Evolutionary conservation across 2,888 invertebrate genomes (phyloP), one percentile per base, ranked within the genome.

Genomic region (Thereva unica): DNA sequence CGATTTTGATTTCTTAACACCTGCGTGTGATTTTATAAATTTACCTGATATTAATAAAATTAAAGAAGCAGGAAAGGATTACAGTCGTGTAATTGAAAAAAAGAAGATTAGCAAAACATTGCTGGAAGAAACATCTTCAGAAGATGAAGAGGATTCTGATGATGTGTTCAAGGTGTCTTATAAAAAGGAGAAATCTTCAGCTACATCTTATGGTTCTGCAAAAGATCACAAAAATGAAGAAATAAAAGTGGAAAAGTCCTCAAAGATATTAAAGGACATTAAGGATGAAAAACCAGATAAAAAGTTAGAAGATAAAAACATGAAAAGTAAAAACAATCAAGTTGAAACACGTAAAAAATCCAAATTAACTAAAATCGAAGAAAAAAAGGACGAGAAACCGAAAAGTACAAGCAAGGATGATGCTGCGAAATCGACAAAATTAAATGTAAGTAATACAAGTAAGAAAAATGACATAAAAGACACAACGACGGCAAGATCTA

Each of bases 101-200:
- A 7, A 34, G 8, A 49, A 42, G 10, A 66, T 42, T 35, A 35
- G 5, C 10, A 61, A 55, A 54, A 42, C 49, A 1, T 35, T 61
- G 6, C 40, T 64, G 1, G 67, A 59, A 50, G 64, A 64, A 23
- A 68, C 64, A 40, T 64, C 64, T 4, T 61, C 50, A 50, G 9
- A 7, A 4, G 50, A 49, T n/a, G 44, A 47, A 23, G 47, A n/a
- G n/a, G n/a, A 47, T 23, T 41, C 2, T 59, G 64, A 66, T 41
- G 52, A 63, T 34, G 56, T 50, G 59, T 23, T 5, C 3, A 5
- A 8, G 23, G 8, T 41, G 38, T 5, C 4, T 6, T 12, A 5
- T 23, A 12, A 6, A 49, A 38, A 38, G n/a, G 7, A 12, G 3
- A 4, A 47, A 23, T 23, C 23, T 23, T 23, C n/a, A n/a, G n/a